phyloP scores from a whole-genome alignment of 2,797 vertebrate species.

The Tenualosa thibaudeaui region DNA sequence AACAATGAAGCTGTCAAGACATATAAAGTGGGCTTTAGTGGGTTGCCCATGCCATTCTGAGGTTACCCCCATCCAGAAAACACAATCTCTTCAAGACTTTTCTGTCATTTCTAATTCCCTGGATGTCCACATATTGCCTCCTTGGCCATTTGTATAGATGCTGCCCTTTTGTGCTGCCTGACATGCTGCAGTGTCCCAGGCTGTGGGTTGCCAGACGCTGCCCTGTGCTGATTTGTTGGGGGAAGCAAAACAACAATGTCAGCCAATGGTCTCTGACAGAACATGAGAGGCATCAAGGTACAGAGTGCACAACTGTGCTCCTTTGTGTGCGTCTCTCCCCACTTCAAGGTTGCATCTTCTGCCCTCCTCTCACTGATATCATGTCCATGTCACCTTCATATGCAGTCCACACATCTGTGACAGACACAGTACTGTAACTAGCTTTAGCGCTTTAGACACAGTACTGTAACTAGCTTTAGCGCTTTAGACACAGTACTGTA shows the following conservation, averaged over 20 bases:
- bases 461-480: too few relatives aligned
- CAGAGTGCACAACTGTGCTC: conserved; percentile 22
- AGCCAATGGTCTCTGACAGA: conserved; percentile 17
- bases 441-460: neutral
- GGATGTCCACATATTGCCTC: conserved; percentile 17
- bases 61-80: neutral
- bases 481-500: too few relatives aligned
- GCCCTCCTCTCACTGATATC: neutral
- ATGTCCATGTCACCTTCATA: neutral
- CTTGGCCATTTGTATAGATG: conserved; percentile 18
- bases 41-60: neutral
- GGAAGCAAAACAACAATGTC: neutral
- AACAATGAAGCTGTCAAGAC: conserved; percentile 32
- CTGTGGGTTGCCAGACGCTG: neutral
- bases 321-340: conserved; percentile 2
- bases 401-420: neutral
- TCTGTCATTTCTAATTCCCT: conserved; percentile 26
- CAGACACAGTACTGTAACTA: neutral
- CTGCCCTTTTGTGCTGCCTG: conserved; percentile 9
- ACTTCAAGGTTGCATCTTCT: conserved; percentile 19
- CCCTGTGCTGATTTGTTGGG: neutral
- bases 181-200: conserved; percentile 3
- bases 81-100: neutral
- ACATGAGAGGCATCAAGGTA: conserved; percentile 24
- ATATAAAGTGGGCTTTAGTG: conserved; percentile 19